Percentiles rank a stretch among this genome's conserved stretches.
Evolutionary conservation across 2,888 invertebrate genomes (phyloP).

Genomic region (Tipula lateralis): DNA sequence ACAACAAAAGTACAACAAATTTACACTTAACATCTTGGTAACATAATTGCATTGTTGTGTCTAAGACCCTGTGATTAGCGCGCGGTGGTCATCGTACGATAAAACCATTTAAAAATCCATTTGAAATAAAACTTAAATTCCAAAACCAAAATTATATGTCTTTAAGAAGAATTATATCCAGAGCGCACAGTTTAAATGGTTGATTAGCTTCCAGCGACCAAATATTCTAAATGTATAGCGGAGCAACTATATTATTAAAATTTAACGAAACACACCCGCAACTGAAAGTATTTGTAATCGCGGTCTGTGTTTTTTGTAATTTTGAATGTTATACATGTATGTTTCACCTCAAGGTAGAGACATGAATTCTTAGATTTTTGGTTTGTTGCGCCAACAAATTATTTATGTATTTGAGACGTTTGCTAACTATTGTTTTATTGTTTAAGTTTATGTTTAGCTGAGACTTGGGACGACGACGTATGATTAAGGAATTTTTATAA

Average conservation of each 20-base stretch:
- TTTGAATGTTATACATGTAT: conserved; percentile 9
- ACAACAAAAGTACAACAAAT: not conserved
- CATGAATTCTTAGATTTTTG: not conserved
- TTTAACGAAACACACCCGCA: conserved; percentile 13
- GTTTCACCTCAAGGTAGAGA: conserved; percentile 1
- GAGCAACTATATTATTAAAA: not conserved
- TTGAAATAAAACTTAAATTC: not conserved
- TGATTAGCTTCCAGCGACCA: not conserved
- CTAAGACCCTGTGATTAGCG: not conserved
- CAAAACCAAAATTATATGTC: not conserved
- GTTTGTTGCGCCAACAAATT: not conserved
- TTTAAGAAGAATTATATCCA: not conserved
- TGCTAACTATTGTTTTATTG: not conserved
- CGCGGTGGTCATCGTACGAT: not conserved
- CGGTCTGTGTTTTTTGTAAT: not conserved
- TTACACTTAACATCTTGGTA: not conserved
- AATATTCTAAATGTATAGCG: not conserved
- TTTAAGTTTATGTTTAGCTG: not conserved
- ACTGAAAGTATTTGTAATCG: not conserved
- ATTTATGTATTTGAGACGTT: not conserved
- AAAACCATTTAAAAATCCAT: conserved; percentile 19
- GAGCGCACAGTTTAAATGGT: not conserved
- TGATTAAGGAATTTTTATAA: not conserved
- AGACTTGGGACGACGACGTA: not conserved
- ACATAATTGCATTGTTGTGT: too few relatives aligned